Evolutionary conservation across 2,888 invertebrate species (phyloP), one percentile per base, ranked within the genome.

Genomic region (Parnassius glacialis): DNA sequence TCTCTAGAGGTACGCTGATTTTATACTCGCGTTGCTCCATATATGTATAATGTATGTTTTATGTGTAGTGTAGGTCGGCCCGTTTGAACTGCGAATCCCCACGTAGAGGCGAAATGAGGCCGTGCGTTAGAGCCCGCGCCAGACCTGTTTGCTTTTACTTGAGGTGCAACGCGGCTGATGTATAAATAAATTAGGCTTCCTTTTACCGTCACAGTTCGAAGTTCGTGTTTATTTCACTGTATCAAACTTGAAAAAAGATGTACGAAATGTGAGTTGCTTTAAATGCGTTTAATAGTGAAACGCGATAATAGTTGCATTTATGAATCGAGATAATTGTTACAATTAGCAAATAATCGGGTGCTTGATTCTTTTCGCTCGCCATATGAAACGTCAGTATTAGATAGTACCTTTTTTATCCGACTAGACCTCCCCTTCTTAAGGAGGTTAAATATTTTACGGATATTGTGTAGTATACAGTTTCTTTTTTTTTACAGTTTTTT

Each of bases 81-180:
- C 63, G 67, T 68, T 70, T 70, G 74, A 71, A 74, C 70, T 64
- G 66, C 62, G 81, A 85, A 83, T 79, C 81, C 82, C 79, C 80
- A 78, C 80, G 78, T 74, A 75, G 72, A 68, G 72, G 67, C 69
- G 72, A 75, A 84, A 83, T 73, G 82, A 75, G 85, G 85, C 70
- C 81, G 74, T 68, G 71, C 68, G 69, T 71, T 75, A 70, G 69
- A 70, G 70, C 68, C 67, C 43, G 55, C 66, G 68, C 68, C 70
- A 72, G 72, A 70, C 70, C 71, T 70, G 70, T 73, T 70, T 73
- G 65, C 62, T 64, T 67, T 59, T 64, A 64, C 65, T 62, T 64
- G 20, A 57, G 66, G 57, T 25, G 62, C 64, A 62, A 20, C 13
- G 58, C 43, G 10, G 53, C 11, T 48, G 43, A 34, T 16, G 25